Percentiles rank a stretch among this genome's conserved stretches.
These are phyloP conservation scores for Leptopterna dolabrata DNA, from an alignment of 2,888 invertebrate species.

Conservation along the genomic window DNA sequence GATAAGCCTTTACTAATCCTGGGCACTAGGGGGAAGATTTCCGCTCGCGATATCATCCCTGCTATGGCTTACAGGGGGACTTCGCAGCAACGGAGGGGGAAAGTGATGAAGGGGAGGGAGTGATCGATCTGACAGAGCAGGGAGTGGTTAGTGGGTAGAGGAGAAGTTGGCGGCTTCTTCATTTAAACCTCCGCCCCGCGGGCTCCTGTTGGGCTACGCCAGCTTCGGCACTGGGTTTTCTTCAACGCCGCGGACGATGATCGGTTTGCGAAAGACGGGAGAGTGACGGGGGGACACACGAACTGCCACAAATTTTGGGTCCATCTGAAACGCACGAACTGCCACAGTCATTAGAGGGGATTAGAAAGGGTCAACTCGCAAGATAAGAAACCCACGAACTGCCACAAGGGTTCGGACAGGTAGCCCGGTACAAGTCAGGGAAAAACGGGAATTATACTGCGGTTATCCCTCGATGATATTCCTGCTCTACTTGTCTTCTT, in stretches of 20 bases:
- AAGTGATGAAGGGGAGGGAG: background rate
- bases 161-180: conserved; percentile 34
- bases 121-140: conserved; percentile 12
- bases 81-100: background rate
- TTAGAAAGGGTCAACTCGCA: too few species aligned
- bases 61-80: background rate
- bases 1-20: conserved; percentile 36
- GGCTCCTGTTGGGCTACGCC: background rate
- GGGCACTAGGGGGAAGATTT: conserved; percentile 25
- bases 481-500: too few species aligned
- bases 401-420: too few species aligned
- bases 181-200: conserved; percentile 13
- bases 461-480: too few species aligned
- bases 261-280: background rate
- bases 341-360: too few species aligned
- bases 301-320: too few species aligned
- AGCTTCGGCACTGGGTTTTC: background rate
- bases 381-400: too few species aligned
- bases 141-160: background rate
- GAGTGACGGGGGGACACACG: too few species aligned
- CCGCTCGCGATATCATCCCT: conserved; percentile 30
- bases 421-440: too few species aligned
- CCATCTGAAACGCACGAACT: too few species aligned
- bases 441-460: too few species aligned
- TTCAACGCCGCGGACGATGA: background rate